Evolutionary conservation across 2,113 vertebrate species (phyloP), one percentile per base, ranked within the genome.

Genomic region (Amphilophus citrinellus): DNA sequence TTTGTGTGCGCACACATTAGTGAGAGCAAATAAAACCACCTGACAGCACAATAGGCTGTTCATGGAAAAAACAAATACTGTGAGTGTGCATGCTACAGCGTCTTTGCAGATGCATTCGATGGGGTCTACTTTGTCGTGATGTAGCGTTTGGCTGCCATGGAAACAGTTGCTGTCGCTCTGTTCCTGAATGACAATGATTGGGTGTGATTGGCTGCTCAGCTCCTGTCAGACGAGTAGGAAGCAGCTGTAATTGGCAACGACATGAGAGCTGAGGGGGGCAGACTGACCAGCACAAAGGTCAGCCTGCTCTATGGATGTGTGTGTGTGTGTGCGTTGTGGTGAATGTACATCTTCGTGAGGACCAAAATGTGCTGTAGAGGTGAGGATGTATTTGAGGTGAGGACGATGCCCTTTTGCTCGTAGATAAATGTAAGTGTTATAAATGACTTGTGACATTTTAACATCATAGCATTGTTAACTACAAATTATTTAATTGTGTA

Each of bases 121-220:
- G 14, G 39, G 18, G 22, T 61, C 60, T 76, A 53, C 10, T 3
- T 18, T 35, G 27, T 73, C 1, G 22, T 42, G 39, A 71, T 73
- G 80, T 65, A 37, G 66, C 22, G 2, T 80, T 77, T 7, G 24
- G 76, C 37, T 91, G 77, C 90, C 65, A 84, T 83, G 82, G 88
- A 32, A 87, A 91, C 90, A 73, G 79, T 73, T 57, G 61, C 65
- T 76, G 61, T 63, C 59, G 5, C 24, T 2, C 71, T 44, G 7
- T 61, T 76, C 44, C 63, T 65, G 86, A 82, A 62, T 89, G 90
- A 87, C 53, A 84, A 24, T 89, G 77, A 91, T 82, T 84, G 57
- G 44, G 37, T 77, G 1, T 84, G 87, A 90, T 60, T 85, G 85
- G 82, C 53, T 5, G 15, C 65, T 76, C 42, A 27, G 2, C 53